Conservation (phyloP, 2,888 invertebrate genomes). For the Lasioglossum vierecki region DNA sequence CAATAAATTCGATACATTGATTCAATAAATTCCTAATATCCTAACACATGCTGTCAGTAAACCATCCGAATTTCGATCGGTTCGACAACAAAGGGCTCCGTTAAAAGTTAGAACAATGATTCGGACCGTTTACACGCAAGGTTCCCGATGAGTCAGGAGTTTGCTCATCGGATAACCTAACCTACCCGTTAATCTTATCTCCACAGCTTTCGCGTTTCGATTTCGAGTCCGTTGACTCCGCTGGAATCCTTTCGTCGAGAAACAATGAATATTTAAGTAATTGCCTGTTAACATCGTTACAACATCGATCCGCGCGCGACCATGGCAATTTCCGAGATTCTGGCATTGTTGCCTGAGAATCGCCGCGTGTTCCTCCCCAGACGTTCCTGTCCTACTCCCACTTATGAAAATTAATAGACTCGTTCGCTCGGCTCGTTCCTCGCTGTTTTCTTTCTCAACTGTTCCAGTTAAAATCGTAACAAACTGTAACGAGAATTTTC, state of each 20-base stretch:
- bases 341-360: slow-evolving; percentile 17
- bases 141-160: background rate
- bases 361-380: background rate
- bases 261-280: slow-evolving; percentile 5
- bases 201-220: background rate
- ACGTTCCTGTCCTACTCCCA: background rate
- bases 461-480: background rate
- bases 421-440: background rate
- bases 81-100: background rate
- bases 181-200: background rate
- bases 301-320: background rate
- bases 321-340: slow-evolving; percentile 2
- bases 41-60: background rate
- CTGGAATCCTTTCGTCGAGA: background rate
- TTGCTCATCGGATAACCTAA: background rate
- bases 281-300: slow-evolving; percentile 2
- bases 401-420: background rate
- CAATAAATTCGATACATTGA: too few species aligned
- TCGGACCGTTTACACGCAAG: background rate
- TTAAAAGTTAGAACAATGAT: background rate
- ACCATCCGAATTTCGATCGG: background rate
- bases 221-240: slow-evolving; percentile 6
- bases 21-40: too few species aligned
- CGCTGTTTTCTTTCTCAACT: background rate
- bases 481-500: background rate